Evolutionary conservation across 2,797 vertebrate species (phyloP).

Genomic region (Psittacula echo): DNA sequence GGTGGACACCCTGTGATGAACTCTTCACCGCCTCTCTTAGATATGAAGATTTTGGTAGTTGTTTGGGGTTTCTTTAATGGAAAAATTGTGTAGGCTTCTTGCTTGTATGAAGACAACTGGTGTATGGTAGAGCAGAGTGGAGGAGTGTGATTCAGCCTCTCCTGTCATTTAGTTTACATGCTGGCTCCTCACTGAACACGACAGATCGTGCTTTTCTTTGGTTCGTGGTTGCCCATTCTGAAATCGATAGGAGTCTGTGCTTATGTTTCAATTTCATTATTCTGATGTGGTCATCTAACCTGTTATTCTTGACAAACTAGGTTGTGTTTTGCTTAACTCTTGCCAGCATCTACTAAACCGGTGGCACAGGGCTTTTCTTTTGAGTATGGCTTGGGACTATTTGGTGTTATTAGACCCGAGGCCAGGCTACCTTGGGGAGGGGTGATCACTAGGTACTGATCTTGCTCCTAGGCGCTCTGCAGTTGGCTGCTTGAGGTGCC

Average conservation of each 20-base stretch:
- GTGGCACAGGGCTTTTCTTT: background rate
- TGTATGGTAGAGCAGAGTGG: background rate
- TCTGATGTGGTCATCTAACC: background rate
- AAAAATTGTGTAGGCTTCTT: background rate
- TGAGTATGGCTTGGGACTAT: background rate
- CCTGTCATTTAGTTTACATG: background rate
- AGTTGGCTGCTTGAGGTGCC: background rate
- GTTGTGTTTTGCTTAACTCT: background rate
- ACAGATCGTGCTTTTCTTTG: background rate
- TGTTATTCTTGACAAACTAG: conserved; percentile 1
- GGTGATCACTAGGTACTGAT: background rate
- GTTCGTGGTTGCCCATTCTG: background rate
- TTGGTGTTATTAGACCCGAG: background rate
- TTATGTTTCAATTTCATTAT: background rate
- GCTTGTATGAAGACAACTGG: background rate
- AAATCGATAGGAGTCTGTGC: background rate
- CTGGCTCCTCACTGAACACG: background rate
- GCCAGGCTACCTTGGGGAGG: background rate
- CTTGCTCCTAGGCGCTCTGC: background rate
- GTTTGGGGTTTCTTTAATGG: background rate
- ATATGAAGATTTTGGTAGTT: background rate
- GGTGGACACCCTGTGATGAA: background rate
- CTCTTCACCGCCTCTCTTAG: background rate
- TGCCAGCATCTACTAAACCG: background rate
- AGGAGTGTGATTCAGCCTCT: conserved; percentile 41